Percentiles rank a stretch among this genome's conserved stretches.
phyloP scores from a whole-genome alignment of 2,113 vertebrate genomes.

The Furnarius figulus region DNA sequence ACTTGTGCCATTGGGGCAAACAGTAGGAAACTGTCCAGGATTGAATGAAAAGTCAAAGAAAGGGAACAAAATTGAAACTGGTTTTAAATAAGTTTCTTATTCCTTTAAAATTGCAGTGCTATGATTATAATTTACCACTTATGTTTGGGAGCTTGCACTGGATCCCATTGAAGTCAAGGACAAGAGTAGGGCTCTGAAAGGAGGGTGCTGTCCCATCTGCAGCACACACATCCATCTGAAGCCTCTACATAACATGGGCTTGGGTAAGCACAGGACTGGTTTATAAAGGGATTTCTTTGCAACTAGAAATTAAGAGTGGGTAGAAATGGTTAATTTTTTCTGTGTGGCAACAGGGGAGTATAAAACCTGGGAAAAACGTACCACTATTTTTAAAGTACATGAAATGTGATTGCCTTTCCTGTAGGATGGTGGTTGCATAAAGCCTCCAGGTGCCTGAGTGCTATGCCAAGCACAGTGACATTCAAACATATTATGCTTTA shows the following conservation, averaged over 20 bases:
- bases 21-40: not conserved
- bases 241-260: not conserved
- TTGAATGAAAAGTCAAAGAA: not conserved
- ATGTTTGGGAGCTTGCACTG: rapidly evolving
- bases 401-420: not conserved
- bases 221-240: not conserved
- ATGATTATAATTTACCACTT: not conserved
- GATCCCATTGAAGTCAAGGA: not conserved
- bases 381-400: not conserved
- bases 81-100: not conserved
- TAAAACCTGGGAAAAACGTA: not conserved
- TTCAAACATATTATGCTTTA: not conserved
- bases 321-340: not conserved
- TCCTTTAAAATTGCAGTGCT: not conserved
- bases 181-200: not conserved
- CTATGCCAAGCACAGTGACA: not conserved
- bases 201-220: rapidly evolving
- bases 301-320: not conserved
- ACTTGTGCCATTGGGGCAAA: not conserved
- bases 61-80: not conserved
- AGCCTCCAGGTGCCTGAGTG: constrained; percentile 19
- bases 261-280: not conserved
- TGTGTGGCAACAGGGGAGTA: not conserved
- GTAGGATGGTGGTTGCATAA: not conserved
- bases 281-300: not conserved